A percentile compares a stretch with the other conserved stretches of the same genome.
Evolutionary conservation across 2,797 vertebrate species (phyloP).

Genomic region (Dryobates pubescens): DNA sequence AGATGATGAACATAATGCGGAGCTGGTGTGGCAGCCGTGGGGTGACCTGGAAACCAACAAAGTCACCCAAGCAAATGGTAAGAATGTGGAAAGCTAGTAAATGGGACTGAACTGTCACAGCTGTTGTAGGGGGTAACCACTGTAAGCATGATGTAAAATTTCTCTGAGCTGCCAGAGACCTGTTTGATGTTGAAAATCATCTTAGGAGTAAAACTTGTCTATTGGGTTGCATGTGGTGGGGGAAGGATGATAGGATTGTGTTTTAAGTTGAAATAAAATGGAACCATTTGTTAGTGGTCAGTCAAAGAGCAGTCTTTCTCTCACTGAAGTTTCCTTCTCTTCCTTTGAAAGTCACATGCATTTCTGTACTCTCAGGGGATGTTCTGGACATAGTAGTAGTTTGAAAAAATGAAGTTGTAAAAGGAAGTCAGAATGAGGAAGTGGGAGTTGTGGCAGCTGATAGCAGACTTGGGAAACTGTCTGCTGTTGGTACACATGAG

Average conservation of each 20-base stretch:
- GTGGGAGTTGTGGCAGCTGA: neutral
- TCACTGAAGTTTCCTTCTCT: neutral
- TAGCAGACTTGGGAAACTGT: neutral
- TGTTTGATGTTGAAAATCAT: neutral
- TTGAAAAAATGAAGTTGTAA: neutral
- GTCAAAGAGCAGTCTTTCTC: neutral
- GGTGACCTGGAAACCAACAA: constrained; percentile 80
- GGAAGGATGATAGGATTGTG: neutral
- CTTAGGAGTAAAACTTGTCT: neutral
- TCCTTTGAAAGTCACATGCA: neutral
- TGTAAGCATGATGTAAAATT: neutral
- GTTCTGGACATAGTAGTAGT: neutral
- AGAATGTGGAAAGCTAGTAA: constrained; percentile 17
- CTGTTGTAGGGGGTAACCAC: neutral
- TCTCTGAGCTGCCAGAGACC: neutral
- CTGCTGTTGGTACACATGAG: neutral
- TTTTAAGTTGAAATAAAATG: neutral
- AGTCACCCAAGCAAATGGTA: constrained; percentile 85
- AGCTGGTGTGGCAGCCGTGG: constrained; percentile 90
- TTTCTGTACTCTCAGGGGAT: neutral
- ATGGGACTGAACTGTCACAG: neutral
- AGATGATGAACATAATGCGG: constrained; percentile 87
- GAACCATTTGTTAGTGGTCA: neutral
- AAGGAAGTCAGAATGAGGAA: neutral
- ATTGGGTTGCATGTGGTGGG: neutral